Evolutionary conservation across 2,888 invertebrate genomes (phyloP), one percentile per base, ranked within the genome.

Genomic region (Itoplectis maculator): DNA sequence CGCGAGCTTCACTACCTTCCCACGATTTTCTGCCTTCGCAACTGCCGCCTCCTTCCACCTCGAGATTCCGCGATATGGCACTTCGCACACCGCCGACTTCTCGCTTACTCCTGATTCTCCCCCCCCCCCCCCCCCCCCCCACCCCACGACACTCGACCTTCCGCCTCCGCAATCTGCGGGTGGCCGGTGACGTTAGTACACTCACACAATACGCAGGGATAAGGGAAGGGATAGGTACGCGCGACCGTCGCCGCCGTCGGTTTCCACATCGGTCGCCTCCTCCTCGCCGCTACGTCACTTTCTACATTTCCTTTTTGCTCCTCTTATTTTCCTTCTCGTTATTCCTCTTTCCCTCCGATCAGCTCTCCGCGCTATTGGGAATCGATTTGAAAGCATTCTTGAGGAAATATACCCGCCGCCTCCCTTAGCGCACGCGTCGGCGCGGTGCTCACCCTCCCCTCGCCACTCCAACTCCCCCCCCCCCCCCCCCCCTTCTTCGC

Each of bases 31-130:
- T 51, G n/a, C 70, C 63, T 40, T 29, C 56, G 3, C 11, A n/a
- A 59, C 15, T 13, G 9, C 54, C 56, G 15, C 15, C 56, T 13
- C 9, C 35, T 29, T 59, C 18, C 40, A 42, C 23, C 37, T 75
- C 79, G 84, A 87, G 88, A 87, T 87, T 87, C 86, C 88, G 81
- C 87, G 88, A 88, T 89, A 89, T 85, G 86, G 86, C 82, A 87
- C 87, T 82, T 84, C 61, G 49, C 23, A 37, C 42, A 37, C 42
- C 40, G 63, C 51, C 47, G 56, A 40, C 63, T 82, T 74, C 63
- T 74, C 61, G 54, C 66, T 73, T 49, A 20, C 35, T 66, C n/a
- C 23, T 61, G 63, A 81, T 77, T 73, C 68, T 54, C 35, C 69
- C 45, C n/a, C n/a, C n/a, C n/a, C n/a, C n/a, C n/a, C n/a, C n/a